A percentile compares a stretch with the other conserved stretches of the same genome.
Evolutionary conservation across 2,888 invertebrate species (phyloP).

Genomic region (Glyphotaelius pellucidus): DNA sequence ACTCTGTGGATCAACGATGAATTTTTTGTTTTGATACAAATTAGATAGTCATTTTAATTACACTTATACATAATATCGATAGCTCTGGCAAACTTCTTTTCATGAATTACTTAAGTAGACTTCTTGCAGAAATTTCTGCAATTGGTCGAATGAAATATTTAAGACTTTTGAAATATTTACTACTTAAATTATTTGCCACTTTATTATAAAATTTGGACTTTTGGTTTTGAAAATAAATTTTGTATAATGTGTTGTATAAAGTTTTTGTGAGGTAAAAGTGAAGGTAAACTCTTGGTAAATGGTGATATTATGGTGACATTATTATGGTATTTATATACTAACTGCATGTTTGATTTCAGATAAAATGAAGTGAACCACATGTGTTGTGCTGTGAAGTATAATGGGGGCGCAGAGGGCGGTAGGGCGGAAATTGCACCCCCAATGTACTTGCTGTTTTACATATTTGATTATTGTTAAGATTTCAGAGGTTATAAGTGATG

Average conservation of each 20-base stretch:
- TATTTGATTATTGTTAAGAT: neutral
- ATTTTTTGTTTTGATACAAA: too few relatives aligned
- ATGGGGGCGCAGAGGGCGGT: slow-evolving; percentile 43
- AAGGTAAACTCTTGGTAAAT: neutral
- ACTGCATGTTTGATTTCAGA: neutral
- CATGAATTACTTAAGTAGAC: slow-evolving; percentile 48
- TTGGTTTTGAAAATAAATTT: slow-evolving; percentile 28
- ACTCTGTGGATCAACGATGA: slow-evolving; percentile 57
- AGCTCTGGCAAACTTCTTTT: slow-evolving; percentile 45
- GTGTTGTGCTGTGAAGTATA: neutral
- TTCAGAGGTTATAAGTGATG: neutral
- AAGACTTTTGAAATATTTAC: slow-evolving; percentile 51
- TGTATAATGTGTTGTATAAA: neutral
- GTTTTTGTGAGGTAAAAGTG: neutral
- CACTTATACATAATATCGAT: neutral
- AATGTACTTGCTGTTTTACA: neutral
- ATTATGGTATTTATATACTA: too few relatives aligned
- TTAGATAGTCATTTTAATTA: too few relatives aligned
- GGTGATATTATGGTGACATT: neutral
- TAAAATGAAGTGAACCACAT: neutral
- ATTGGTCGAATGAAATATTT: slow-evolving; percentile 57
- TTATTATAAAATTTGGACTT: neutral
- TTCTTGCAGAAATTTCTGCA: slow-evolving; percentile 31
- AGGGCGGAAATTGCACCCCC: slow-evolving; percentile 43
- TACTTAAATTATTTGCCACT: slow-evolving; percentile 21